Base-by-base conservation (phyloP, 1,140 invertebrate genomes). In the Drosophila nannoptera region DNA sequence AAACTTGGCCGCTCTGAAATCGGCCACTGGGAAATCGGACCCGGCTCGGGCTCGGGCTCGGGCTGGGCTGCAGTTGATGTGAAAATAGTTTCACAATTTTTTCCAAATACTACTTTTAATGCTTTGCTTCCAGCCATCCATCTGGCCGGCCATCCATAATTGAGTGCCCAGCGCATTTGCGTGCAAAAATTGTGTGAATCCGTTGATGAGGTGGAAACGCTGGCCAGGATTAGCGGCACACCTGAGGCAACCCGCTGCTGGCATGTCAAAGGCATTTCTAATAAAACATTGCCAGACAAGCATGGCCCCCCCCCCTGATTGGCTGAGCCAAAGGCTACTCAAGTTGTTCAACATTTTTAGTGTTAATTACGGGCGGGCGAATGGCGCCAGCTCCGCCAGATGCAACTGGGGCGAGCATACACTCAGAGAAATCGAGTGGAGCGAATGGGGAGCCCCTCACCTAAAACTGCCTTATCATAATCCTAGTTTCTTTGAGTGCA, bases 21-120 rank as follows among this genome's bases (percentile, higher is more conserved):
- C 86, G 86, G 81, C 81, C 81, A 62, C 81, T 86, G 81, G 81
- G 81, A 86, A 86, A 83, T 84, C 80, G 73, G n/a, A n/a, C n/a
- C n/a, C n/a, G 40, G 45, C 68, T 31, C 54, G 54, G 53, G 48
- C 70, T 62, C n/a, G 73, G 40, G 45, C 68, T 31, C 54, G 54
- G 53, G 48, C 70, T 62, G 71, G 70, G 71, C 65, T 76, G 48
- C 56, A 58, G 70, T 75, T 80, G 80, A 84, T 83, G 80, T 74
- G 80, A 84, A 83, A 84, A 83, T 83, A 76, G 73, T 83, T 83
- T 69, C 80, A 83, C 80, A 84, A 69, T 80, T 63, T 43, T 84
- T 73, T 74, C 71, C 64, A 63, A 59, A 75, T 60, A 54, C 61
- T 80, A 22, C 65, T 70, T 50, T 58, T 43, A 16, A 48, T 61